Evolutionary conservation across 2,113 vertebrate genomes (phyloP).

Genomic region (Apodemus sylvaticus): DNA sequence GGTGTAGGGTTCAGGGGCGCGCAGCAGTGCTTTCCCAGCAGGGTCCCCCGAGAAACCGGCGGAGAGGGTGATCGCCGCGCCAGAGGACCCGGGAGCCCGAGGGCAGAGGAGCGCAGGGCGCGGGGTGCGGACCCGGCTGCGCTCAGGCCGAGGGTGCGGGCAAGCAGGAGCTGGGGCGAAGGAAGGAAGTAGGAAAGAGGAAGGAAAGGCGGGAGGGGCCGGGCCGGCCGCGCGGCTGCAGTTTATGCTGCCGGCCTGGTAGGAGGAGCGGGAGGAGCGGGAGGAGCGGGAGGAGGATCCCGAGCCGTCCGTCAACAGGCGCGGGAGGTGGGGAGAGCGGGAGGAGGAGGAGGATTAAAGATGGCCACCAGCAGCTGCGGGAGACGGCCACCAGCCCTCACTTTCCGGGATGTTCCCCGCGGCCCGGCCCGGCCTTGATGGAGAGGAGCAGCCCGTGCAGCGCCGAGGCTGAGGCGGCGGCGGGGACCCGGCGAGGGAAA

Average conservation of each 20-base stretch:
- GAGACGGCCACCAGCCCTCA: conserved; percentile 54
- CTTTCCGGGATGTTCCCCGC: conserved; percentile 65
- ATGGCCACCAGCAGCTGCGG: conserved; percentile 84
- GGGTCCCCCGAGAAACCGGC: not conserved
- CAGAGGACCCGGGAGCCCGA: not conserved
- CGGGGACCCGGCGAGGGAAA: conserved; percentile 57
- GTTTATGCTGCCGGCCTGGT: conserved; percentile 58
- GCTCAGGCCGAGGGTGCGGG: not conserved
- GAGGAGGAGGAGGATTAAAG: conserved; percentile 81
- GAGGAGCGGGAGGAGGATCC: conserved; percentile 76
- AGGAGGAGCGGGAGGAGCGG: conserved; percentile 71
- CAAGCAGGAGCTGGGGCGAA: not conserved
- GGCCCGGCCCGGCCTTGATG: conserved; percentile 80
- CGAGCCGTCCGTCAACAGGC: conserved; percentile 62
- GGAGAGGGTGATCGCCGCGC: not conserved
- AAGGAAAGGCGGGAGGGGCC: conserved; percentile 46
- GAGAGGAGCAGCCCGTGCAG: conserved; percentile 57
- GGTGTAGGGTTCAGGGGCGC: not conserved
- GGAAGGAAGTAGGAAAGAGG: conserved; percentile 64
- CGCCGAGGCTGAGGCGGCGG: conserved; percentile 75
- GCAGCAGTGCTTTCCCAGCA: not conserved
- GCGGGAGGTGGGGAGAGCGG: conserved; percentile 69
- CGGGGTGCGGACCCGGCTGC: not conserved
- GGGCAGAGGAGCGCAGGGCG: not conserved
- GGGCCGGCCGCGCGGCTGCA: conserved; percentile 16